phyloP scores from a whole-genome alignment of 2,797 vertebrate genomes.

The Sebastes taczanowskii region DNA sequence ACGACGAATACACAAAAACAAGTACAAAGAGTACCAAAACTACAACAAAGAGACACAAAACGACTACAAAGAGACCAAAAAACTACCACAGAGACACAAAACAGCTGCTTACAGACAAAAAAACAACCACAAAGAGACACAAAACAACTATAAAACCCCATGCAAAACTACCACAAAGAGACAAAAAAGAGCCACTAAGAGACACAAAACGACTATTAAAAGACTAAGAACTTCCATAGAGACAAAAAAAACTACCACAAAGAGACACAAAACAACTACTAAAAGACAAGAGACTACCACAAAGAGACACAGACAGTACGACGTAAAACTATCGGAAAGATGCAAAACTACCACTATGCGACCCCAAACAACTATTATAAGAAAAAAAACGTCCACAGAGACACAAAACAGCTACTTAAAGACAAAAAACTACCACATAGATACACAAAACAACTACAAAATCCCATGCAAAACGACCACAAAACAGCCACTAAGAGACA shows the following conservation, averaged over 20 bases:
- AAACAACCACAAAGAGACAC: not conserved
- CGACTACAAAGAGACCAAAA: not conserved
- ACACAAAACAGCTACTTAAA: not conserved
- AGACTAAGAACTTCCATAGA: no score
- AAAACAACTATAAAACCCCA: not conserved
- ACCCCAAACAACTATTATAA: not conserved
- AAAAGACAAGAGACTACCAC: no score
- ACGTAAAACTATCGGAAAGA: no score
- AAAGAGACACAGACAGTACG: no score
- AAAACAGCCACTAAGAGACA: not conserved
- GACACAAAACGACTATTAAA: no score
- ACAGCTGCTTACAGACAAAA: not conserved
- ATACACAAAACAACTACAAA: not conserved
- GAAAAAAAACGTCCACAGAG: not conserved
- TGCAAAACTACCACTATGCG: no score
- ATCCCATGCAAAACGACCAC: not conserved
- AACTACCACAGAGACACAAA: not conserved
- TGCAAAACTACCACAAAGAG: no score
- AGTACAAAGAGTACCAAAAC: not conserved
- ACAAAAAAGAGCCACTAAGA: no score
- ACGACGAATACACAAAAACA: not conserved
- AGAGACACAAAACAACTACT: not conserved
- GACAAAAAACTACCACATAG: not conserved
- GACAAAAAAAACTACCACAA: no score
- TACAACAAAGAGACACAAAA: not conserved